Base-by-base conservation (phyloP, 2,888 invertebrate genomes). In the Hypena proboscidalis region DNA sequence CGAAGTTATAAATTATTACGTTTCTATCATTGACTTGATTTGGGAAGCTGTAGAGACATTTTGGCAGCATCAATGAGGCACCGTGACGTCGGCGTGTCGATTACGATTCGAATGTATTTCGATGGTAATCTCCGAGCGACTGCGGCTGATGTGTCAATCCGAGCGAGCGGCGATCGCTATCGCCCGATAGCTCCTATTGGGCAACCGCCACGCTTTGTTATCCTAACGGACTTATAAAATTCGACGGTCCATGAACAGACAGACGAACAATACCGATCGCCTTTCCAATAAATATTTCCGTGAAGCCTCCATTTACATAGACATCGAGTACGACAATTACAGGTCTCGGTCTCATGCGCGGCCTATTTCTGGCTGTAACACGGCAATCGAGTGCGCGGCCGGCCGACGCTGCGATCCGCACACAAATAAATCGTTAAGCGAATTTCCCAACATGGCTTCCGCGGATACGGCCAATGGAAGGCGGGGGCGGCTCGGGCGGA, bases 101-200 rank as follows among this genome's bases (percentile, higher is more conserved):
- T 84, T 83, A 84, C 85, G 77, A 80, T 67, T 67, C 80, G 78
- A 83, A 80, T 77, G 78, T 82, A 77, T 77, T 72, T 78, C 80
- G 87, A 86, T 86, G 74, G 72, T 84, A 81, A 86, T 88, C 85
- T 83, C 69, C 69, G 67, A 73, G 72, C 77, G 77, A 74, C 78
- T 74, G 79, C 75, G 76, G 81, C 78, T 85, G 90, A 90, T 86
- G 88, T 90, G 89, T 90, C 90, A 90, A 89, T 90, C 88, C 71
- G 54, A 72, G 63, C 76, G 73, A 70, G 70, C 63, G 67, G 69
- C 79, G 86, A 85, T 86, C 79, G 70, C 78, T 85, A 87, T 88
- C 86, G 70, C 54, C 59, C 76, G 74, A 79, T 82, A 79, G 84
- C 86, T 86, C 68, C 87, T 83, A 88, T 90, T 88, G 87, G 85